A percentile compares a stretch with the other conserved stretches of the same genome.
Evolutionary conservation across 2,797 vertebrate species (phyloP).

Genomic region (Antrozous pallidus): DNA sequence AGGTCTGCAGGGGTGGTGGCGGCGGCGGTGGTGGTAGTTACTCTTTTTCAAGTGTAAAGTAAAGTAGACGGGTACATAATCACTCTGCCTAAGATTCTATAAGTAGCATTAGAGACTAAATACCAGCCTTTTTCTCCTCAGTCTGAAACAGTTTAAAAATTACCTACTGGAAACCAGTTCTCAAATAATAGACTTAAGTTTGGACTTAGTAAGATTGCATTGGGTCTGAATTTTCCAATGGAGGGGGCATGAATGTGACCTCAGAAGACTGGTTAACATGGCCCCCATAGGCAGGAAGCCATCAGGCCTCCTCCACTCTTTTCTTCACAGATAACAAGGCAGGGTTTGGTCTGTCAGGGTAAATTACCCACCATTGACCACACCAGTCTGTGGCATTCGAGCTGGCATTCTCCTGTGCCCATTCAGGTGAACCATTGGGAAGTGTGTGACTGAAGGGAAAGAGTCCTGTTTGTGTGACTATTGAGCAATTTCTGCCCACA

Average conservation of each 20-base stretch:
- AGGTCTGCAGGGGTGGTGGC: not conserved
- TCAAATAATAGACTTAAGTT: constrained; percentile 6
- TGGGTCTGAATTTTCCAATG: not conserved
- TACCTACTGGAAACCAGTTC: not conserved
- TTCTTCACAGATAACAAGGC: not conserved
- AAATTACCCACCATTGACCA: not conserved
- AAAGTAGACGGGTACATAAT: not conserved
- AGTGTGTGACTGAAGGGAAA: not conserved
- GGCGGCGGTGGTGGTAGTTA: not conserved
- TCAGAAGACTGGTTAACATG: not conserved
- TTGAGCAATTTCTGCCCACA: not conserved
- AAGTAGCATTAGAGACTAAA: not conserved
- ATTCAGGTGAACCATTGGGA: not conserved
- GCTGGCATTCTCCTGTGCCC: not conserved
- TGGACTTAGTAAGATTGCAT: not conserved
- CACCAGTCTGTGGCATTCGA: not conserved
- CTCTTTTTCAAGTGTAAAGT: not conserved
- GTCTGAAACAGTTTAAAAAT: constrained; percentile 25
- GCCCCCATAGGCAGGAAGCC: not conserved
- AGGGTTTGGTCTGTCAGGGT: not conserved
- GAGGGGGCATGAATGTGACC: not conserved
- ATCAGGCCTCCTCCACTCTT: not conserved
- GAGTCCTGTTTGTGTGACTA: not conserved
- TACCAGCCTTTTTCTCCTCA: not conserved
- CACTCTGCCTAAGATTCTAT: not conserved